These are phyloP conservation scores for Psettodes erumei DNA, from an alignment of 2,113 vertebrate species.

Conservation along the genomic window DNA sequence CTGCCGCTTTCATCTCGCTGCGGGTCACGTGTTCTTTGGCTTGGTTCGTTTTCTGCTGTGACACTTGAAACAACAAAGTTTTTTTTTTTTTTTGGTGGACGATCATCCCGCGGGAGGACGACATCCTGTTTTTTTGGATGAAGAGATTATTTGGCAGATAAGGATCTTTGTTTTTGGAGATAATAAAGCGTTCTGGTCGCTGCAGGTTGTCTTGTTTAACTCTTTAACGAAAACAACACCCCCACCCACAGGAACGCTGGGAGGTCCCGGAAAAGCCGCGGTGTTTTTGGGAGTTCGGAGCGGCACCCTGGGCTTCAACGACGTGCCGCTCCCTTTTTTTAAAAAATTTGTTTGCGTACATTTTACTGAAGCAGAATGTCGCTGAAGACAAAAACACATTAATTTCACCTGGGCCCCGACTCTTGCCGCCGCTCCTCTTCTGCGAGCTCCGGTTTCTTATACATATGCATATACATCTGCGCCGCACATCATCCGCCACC, in stretches of 20 bases:
- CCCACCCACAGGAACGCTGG: neutral
- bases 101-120: neutral
- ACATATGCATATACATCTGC: constrained; percentile 24
- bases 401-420: neutral
- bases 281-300: neutral
- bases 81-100: neutral
- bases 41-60: constrained; percentile 1
- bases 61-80: constrained; percentile 31
- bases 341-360: neutral
- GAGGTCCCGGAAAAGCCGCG: constrained; percentile 26
- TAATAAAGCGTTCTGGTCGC: constrained; percentile 30
- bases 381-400: neutral
- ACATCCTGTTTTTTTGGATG: neutral
- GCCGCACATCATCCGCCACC: neutral
- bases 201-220: constrained; percentile 26
- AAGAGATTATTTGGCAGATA: constrained; percentile 30
- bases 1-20: constrained; percentile 14
- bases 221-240: constrained; percentile 4
- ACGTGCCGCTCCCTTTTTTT: no score
- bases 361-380: neutral
- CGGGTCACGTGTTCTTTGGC: neutral
- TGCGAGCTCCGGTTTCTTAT: neutral
- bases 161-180: constrained; percentile 58
- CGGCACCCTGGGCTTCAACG: neutral
- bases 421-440: neutral